Evolutionary conservation across 2,113 vertebrate species (phyloP), one percentile per base, ranked within the genome.

Genomic region (Lamprotornis superbus): DNA sequence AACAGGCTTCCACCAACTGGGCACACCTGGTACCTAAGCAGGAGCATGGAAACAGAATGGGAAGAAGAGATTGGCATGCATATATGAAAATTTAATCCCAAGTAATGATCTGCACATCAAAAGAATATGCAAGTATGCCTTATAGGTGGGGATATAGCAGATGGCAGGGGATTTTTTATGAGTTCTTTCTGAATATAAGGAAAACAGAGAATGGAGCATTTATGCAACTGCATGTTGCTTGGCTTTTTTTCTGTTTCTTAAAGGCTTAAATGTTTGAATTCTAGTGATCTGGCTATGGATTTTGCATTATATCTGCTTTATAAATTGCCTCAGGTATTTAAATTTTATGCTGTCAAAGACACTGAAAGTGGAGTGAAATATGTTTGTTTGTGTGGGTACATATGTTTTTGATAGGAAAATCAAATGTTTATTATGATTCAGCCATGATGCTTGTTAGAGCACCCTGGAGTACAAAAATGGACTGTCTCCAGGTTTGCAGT

Each of bases 391-490:
- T 42, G 33, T 57, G n/a, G 59, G 20, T 56, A 15, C 74, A 25
- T 42, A 22, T 60, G 65, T 10, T 80, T 96, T 81, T 81, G 73
- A 56, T 64, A 90, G 63, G 28, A 37, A 55, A 85, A 94, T 82
- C 47, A 85, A 59, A 57, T 63, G 21, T 87, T 69, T 75, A 46
- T 74, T 96, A 57, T 68, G 55, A 80, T 92, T 95, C 86, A 94
- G 46, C 30, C 57, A 63, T 23, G 37, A 74, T 65, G 59, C 20
- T 83, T 84, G 81, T 83, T 87, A 90, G 57, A 89, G 83, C 67
- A 94, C 40, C 67, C 53, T 47, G 17, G 55, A 81, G 59, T 90
- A 69, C 55, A 85, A 65, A 83, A 91, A 91, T 63, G 15, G 76
- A 65, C 70, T 84, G 71, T 81, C 73, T 90, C 76, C 40, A 91